Conservation (phyloP, 1,140 invertebrate genomes). For the Caenorhabditis tropicalis region DNA sequence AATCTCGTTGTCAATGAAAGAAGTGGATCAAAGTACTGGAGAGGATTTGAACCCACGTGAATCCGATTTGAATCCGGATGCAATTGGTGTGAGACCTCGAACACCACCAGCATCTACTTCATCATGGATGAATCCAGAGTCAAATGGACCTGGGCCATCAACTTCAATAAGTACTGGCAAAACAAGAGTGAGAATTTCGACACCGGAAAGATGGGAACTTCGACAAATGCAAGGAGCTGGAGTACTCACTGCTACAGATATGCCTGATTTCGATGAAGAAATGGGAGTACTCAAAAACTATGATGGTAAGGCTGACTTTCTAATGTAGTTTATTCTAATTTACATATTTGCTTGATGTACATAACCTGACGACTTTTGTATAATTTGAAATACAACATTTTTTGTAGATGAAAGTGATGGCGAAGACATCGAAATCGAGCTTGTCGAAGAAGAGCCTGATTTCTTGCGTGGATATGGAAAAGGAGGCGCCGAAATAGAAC, state of each 20-base stretch:
- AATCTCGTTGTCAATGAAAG: constrained; percentile 94
- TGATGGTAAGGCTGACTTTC: constrained; percentile 72
- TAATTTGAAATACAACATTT: no score
- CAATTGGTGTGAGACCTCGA: constrained; percentile 74
- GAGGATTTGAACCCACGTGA: constrained; percentile 88
- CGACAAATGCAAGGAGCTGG: constrained; percentile 74
- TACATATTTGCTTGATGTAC: neutral
- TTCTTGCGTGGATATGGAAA: constrained; percentile 82
- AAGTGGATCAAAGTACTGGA: constrained; percentile 93
- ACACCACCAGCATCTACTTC: constrained; percentile 79
- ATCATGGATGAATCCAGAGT: constrained; percentile 66
- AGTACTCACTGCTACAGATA: constrained; percentile 73
- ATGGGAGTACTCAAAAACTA: constrained; percentile 73
- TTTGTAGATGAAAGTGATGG: constrained; percentile 79
- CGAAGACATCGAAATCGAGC: constrained; percentile 97
- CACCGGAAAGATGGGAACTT: constrained; percentile 84
- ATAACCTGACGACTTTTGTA: no score
- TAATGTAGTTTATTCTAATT: neutral
- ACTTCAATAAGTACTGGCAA: constrained; percentile 37
- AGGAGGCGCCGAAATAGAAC: constrained; percentile 85
- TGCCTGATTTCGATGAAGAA: constrained; percentile 76
- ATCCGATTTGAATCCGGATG: constrained; percentile 63
- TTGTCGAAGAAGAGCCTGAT: constrained; percentile 96
- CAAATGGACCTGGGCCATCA: neutral
- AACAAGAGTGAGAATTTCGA: constrained; percentile 84